Evolutionary conservation across 2,888 invertebrate species (phyloP), one percentile per base, ranked within the genome.

Genomic region (Napeogenes sylphis): DNA sequence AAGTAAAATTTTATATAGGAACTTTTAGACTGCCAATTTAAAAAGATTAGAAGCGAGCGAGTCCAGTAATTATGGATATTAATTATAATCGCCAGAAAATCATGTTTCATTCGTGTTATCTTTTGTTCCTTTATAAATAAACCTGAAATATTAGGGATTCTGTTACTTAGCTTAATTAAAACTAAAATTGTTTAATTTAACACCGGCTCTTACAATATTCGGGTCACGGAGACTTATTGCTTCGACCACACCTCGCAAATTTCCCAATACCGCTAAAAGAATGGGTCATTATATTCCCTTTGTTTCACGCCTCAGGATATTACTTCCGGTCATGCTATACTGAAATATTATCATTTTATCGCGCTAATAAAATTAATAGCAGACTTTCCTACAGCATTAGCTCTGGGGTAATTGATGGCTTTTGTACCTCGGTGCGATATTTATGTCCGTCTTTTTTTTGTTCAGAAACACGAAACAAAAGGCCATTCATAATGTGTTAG

Each of bases 271-370:
- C 78, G 79, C 82, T 79, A 74, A 82, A 83, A 79, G 82, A 73
- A 83, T 79, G 80, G 77, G 76, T 76, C 83, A 83, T 86, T 85
- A 85, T 81, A 82, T 82, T 79, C 79, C 83, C 80, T 83, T 82
- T 85, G 82, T 83, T 87, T 85, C 80, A 83, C 79, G 79, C 78
- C 71, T 72, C 71, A 69, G 74, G 79, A 85, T 85, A 87, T 87
- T 87, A 87, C 86, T 84, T 85, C 84, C 84, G 85, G 85, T 81
- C 87, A 86, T 85, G 87, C 85, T 75, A 86, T 82, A 79, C 73
- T 81, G 82, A 85, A 82, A 83, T 85, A 84, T 84, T 82, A 83
- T 84, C 85, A 80, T 81, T 80, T 85, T 85, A 87, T 82, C 78
- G 80, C 69, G 68, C 71, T 82, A 66, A 70, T 71, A 70, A 71